Conservation (phyloP, 2,113 vertebrate species). For the Elgaria multicarinata region DNA sequence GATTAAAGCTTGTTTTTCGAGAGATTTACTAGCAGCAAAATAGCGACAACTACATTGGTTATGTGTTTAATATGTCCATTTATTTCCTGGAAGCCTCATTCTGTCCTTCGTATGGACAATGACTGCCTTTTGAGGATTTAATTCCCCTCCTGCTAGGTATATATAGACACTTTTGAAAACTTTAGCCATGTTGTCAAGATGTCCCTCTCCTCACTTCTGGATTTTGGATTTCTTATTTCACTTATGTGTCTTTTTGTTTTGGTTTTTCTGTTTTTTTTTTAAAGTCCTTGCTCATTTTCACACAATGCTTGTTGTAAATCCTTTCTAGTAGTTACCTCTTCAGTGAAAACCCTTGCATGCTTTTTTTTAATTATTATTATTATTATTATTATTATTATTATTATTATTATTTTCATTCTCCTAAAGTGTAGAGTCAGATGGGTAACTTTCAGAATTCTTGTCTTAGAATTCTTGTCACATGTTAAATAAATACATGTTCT, state of each 20-base stretch:
- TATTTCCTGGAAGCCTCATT: background rate
- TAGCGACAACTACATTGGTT: background rate
- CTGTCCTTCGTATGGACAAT: no score
- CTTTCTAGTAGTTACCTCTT: background rate
- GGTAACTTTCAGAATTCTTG: slow-evolving; percentile 26
- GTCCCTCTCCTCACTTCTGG: background rate
- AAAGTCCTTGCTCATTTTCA: slow-evolving; percentile 27
- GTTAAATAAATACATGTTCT: slow-evolving; percentile 38
- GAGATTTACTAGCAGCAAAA: no score
- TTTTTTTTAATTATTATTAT: background rate
- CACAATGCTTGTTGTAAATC: slow-evolving; percentile 4
- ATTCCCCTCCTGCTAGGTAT: background rate
- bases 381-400: background rate
- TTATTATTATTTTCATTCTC: background rate
- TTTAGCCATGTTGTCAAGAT: background rate
- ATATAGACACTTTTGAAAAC: background rate
- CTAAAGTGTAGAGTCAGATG: slow-evolving; percentile 13
- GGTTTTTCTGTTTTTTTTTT: background rate
- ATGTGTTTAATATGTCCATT: background rate
- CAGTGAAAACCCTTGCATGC: slow-evolving; percentile 26
- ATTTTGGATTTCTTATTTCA: slow-evolving; percentile 4
- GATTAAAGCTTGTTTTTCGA: background rate
- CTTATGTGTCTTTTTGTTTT: background rate
- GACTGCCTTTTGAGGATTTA: background rate
- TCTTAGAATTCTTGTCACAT: slow-evolving; percentile 34